These are phyloP conservation scores for Rhinoderma darwinii DNA, from an alignment of 2,113 vertebrate genomes.

Conservation along the genomic window DNA sequence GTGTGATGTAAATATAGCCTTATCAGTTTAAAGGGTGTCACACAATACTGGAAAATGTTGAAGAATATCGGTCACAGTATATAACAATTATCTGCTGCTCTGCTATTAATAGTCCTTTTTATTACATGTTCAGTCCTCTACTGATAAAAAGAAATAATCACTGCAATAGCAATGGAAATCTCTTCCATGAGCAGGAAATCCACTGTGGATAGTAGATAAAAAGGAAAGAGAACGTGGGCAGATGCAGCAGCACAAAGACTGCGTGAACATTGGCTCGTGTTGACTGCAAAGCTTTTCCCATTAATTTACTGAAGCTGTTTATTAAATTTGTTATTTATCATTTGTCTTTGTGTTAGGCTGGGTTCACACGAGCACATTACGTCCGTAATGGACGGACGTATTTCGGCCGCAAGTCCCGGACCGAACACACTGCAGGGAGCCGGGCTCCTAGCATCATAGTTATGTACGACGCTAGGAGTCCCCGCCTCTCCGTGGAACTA, in stretches of 20 bases:
- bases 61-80: not conserved
- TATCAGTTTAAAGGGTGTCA: too few species aligned
- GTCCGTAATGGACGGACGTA: too few species aligned
- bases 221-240: slow-evolving; percentile 27
- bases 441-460: too few species aligned
- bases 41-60: not conserved
- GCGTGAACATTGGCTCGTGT: slow-evolving; percentile 18
- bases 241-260: not conserved
- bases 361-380: too few species aligned
- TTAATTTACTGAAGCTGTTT: slow-evolving; percentile 4
- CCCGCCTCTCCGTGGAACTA: too few species aligned
- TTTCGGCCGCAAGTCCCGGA: too few species aligned
- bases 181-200: slow-evolving; percentile 16
- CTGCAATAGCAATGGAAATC: slow-evolving; percentile 15
- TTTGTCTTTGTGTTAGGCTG: not conserved
- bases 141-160: slow-evolving; percentile 13
- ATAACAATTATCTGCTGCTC: slow-evolving; percentile 30
- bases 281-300: not conserved
- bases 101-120: slow-evolving; percentile 20
- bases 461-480: too few species aligned
- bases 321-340: not conserved
- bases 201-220: slow-evolving; percentile 3
- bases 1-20: too few species aligned
- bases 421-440: too few species aligned
- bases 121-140: not conserved